Evolutionary conservation across 1,140 invertebrate species (phyloP).

Genomic region (Thrips palmi): DNA sequence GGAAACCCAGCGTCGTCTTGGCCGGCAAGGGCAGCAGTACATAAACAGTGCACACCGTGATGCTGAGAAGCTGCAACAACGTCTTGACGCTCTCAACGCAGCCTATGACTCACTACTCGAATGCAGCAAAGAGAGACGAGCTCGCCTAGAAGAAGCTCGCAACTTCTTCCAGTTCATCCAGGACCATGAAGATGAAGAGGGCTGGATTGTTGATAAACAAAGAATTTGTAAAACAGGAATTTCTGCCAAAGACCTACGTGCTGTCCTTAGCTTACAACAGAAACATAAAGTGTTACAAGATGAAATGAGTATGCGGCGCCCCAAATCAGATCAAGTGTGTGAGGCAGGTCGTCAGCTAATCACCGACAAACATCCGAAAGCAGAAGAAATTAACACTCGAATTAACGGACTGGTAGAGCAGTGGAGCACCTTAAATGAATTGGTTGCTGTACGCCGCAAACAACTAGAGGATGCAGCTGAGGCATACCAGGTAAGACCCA

Average conservation of each 20-base stretch:
- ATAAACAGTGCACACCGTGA: constrained; percentile 33
- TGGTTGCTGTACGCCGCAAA: constrained; percentile 63
- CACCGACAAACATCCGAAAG: constrained; percentile 52
- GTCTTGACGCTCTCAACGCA: constrained; percentile 48
- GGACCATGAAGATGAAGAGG: constrained; percentile 85
- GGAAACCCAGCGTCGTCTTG: constrained; percentile 59
- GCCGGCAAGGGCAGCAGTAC: constrained; percentile 35
- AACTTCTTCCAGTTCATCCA: constrained; percentile 90
- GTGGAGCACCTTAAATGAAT: constrained; percentile 68
- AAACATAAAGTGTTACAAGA: constrained; percentile 84
- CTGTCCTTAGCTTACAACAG: constrained; percentile 74
- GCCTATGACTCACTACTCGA: constrained; percentile 48
- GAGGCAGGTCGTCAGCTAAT: constrained; percentile 55
- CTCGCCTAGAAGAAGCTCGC: constrained; percentile 71
- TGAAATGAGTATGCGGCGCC: constrained; percentile 72
- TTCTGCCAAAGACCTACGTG: constrained; percentile 82
- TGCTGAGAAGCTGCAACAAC: constrained; percentile 41
- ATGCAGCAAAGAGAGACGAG: constrained; percentile 56
- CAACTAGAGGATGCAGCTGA: constrained; percentile 86
- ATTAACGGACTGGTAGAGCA: constrained; percentile 66
- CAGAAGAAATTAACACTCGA: constrained; percentile 53
- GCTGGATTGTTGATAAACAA: constrained; percentile 85
- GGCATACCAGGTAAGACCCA: constrained; percentile 63
- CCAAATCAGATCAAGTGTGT: constrained; percentile 59
- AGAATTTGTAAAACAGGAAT: constrained; percentile 75